These are phyloP conservation scores for Dinoponera quadriceps DNA, from an alignment of 1,140 invertebrate genomes.

Conservation along the genomic window DNA sequence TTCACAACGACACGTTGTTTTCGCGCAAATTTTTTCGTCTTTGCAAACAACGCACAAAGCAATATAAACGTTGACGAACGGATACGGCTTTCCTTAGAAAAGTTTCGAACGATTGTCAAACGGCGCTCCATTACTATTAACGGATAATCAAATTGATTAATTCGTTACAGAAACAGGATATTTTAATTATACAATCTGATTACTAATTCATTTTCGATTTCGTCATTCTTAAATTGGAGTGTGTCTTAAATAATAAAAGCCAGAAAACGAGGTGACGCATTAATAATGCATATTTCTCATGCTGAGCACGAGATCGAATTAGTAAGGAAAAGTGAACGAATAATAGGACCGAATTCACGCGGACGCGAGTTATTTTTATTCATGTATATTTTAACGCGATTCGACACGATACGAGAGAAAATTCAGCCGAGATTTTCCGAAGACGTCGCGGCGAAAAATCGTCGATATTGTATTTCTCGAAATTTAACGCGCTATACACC, in stretches of 20 bases:
- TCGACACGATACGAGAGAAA: background rate
- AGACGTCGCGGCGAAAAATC: background rate
- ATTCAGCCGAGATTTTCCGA: background rate
- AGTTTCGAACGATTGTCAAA: slow-evolving; percentile 6
- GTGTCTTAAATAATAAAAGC: background rate
- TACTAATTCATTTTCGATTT: background rate
- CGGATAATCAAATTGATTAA: background rate
- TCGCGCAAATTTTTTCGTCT: background rate
- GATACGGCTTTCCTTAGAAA: background rate
- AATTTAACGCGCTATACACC: slow-evolving; percentile 1
- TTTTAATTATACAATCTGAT: slow-evolving; percentile 18
- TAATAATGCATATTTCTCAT: background rate
- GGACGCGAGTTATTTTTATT: background rate
- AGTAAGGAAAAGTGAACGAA: background rate
- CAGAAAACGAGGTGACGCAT: background rate
- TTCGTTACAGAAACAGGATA: background rate
- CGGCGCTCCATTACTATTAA: background rate
- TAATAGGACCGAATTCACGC: background rate
- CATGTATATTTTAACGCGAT: background rate
- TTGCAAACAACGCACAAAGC: slow-evolving; percentile 25
- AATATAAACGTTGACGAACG: slow-evolving; percentile 18
- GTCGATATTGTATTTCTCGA: background rate
- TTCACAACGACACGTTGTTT: slow-evolving; percentile 24
- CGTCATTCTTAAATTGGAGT: background rate
- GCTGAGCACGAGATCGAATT: background rate